A percentile compares a stretch with the other conserved stretches of the same genome.
Conservation (phyloP, 2,113 vertebrate species). For the Monarcha castaneiventris region DNA sequence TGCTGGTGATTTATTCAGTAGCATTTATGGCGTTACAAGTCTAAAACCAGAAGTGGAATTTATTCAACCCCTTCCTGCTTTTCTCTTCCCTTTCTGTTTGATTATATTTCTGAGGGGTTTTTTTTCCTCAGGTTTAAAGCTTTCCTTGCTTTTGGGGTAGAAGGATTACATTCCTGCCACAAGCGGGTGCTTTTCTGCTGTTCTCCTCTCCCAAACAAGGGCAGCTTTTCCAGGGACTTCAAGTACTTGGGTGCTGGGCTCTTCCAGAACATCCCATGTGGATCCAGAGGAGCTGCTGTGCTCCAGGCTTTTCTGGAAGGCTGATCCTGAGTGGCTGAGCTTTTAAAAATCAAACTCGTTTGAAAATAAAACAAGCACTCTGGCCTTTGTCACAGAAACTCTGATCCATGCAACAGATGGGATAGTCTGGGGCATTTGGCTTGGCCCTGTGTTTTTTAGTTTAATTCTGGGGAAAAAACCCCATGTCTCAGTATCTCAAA, state of each 20-base stretch:
- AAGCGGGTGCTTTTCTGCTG: not conserved
- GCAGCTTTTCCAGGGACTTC: not conserved
- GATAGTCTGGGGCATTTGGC: not conserved
- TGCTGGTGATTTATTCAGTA: constrained; percentile 33
- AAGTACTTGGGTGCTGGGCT: not conserved
- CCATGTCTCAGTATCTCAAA: not conserved
- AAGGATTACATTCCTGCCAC: not conserved
- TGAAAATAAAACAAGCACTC: not conserved
- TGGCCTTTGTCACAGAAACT: not conserved
- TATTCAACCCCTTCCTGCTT: constrained; percentile 32
- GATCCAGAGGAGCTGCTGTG: not conserved
- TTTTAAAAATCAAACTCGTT: not conserved
- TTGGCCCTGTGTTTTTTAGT: not conserved
- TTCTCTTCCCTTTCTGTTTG: not conserved
- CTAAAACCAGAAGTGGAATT: constrained; percentile 46
- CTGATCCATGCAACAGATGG: not conserved
- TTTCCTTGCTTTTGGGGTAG: not conserved
- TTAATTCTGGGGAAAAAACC: not conserved
- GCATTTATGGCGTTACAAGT: constrained; percentile 13
- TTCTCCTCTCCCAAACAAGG: not conserved
- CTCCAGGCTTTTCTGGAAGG: not conserved
- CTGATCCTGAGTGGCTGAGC: not conserved
- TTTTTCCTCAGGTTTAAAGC: not conserved
- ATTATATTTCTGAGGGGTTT: not conserved
- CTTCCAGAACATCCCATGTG: not conserved